phyloP scores from a whole-genome alignment of 1,140 invertebrate genomes.

The Ridgeia piscesae region DNA sequence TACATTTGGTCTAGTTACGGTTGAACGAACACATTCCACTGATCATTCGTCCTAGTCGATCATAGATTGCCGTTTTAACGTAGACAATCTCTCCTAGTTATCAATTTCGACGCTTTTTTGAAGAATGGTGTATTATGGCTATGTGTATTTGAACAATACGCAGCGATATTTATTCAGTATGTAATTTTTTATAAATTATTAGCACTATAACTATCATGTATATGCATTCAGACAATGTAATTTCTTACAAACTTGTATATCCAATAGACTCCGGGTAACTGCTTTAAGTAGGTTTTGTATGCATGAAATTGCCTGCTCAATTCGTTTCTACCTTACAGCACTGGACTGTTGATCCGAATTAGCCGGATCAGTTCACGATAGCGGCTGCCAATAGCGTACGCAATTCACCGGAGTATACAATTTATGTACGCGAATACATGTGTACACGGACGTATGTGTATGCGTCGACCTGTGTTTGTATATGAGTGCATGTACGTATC shows the following conservation, averaged over 20 bases:
- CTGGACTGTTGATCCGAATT: not conserved
- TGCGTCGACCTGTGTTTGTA: not conserved
- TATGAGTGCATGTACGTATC: constrained; percentile 6
- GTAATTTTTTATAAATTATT: not conserved
- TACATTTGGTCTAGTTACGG: not conserved
- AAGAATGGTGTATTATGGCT: not conserved
- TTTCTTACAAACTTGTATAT: not conserved
- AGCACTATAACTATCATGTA: not conserved
- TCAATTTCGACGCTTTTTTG: not conserved
- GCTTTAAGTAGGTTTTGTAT: not conserved
- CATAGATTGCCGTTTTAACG: not conserved
- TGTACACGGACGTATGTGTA: not conserved
- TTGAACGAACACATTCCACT: not conserved
- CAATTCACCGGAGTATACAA: not conserved
- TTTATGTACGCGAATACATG: not conserved
- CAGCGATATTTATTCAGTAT: not conserved
- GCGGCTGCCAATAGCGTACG: not conserved
- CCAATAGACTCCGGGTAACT: not conserved
- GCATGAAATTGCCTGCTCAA: not conserved
- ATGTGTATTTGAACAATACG: not conserved
- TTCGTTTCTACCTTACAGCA: not conserved
- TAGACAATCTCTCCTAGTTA: not conserved
- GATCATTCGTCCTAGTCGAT: not conserved
- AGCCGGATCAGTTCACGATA: not conserved
- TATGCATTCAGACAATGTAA: not conserved